phyloP scores from a whole-genome alignment of 2,888 invertebrate species.

The Pseudanteris insignis region DNA sequence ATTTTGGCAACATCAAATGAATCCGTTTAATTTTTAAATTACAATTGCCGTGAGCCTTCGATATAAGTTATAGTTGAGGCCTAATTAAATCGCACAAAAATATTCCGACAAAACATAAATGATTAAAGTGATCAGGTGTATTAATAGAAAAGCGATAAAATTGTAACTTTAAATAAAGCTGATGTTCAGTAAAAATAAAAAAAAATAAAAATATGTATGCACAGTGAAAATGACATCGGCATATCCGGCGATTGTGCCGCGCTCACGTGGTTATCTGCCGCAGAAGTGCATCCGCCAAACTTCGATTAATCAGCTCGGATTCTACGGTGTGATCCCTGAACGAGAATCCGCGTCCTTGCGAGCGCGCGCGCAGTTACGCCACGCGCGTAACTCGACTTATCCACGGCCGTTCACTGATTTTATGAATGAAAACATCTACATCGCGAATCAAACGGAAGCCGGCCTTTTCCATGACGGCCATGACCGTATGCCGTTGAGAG shows the following conservation, averaged over 20 bases:
- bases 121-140: no score
- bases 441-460: constrained; percentile 2
- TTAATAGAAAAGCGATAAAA: no score
- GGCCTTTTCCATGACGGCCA: constrained; percentile 4
- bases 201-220: no score
- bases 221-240: not conserved
- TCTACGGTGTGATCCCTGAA: not conserved
- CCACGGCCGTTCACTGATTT: not conserved
- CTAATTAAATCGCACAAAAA: no score
- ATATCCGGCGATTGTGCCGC: constrained; percentile 2
- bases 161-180: no score
- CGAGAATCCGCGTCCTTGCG: constrained; percentile 1
- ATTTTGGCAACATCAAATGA: no score
- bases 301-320: constrained; percentile 1
- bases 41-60: no score
- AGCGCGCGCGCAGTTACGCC: not conserved
- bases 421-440: constrained; percentile 2
- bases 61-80: no score
- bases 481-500: constrained; percentile 1
- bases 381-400: constrained; percentile 2
- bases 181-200: no score
- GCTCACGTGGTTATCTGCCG: constrained; percentile 1
- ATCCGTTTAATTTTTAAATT: no score
- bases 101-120: no score
- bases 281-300: not conserved